Evolutionary conservation across 53 echinoderm and acorn worm genomes (phyloP).

Genomic region (Actinopyga echinites): DNA sequence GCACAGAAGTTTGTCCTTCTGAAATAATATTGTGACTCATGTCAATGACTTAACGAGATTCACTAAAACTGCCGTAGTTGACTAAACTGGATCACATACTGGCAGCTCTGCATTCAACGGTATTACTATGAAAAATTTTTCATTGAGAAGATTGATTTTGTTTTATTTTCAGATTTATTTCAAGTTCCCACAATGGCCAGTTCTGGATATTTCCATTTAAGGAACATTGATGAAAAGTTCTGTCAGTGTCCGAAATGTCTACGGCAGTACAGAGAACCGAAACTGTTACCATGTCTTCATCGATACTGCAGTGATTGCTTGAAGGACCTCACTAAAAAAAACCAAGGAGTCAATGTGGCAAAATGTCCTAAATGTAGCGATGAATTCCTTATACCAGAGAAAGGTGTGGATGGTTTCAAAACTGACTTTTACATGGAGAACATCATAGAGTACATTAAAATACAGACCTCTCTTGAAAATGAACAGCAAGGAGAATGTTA

Average conservation of each 20-base stretch:
- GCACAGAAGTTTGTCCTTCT: no score
- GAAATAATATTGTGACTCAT: no score
- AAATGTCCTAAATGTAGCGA: neutral
- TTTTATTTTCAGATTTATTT: no score
- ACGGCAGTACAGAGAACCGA: neutral
- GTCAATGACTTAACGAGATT: no score
- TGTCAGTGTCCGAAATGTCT: neutral
- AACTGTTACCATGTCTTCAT: constrained; percentile 20
- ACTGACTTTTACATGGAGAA: constrained; percentile 6
- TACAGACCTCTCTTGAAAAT: neutral
- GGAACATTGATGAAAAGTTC: neutral
- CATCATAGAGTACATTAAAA: neutral
- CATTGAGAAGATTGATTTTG: no score
- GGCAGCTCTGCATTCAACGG: no score
- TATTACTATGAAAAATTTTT: no score
- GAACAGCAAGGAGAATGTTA: neutral
- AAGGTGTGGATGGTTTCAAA: constrained; percentile 18
- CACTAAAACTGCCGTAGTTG: no score
- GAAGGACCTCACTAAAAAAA: neutral
- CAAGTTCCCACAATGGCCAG: no score
- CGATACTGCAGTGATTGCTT: constrained; percentile 20
- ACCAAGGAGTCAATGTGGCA: neutral
- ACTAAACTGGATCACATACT: no score
- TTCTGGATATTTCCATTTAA: neutral
- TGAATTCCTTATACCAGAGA: neutral